Base-by-base conservation (phyloP, 2,113 vertebrate species). In the Datnioides undecimradiatus region DNA sequence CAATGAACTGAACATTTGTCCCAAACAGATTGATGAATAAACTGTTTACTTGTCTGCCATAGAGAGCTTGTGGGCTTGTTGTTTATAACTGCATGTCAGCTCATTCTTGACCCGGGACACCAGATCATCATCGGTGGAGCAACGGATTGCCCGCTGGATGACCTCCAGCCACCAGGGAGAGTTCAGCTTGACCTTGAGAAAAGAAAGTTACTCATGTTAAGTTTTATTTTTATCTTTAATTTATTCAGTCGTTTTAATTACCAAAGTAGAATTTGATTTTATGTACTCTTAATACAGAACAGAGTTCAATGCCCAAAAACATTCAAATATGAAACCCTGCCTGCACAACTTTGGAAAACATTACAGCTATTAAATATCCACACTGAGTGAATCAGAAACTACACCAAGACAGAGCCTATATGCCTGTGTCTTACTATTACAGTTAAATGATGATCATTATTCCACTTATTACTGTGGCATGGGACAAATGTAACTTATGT, bases 101-200 rank as follows among this genome's bases (percentile, higher is more conserved):
- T 99, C 98, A 0, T 99, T 99, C 87, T 97, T 96, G 55, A 99
- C 95, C 19, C 98, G 95, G 5, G 95, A 95, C 82, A 96, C 96
- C 83, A 99, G 96, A 10, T 99, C 98, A 2, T 99, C 98, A 14
- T 98, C 97, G 0, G 94, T 88, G 63, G 95, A 92, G 91, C 95
- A 95, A 40, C 97, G 95, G 76, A 96, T 94, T 17, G 97, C 94
- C 89, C 90, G 94, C 82, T 97, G 96, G 71, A 98, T 95, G 14
- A 98, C 95, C 40, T 99, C 97, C 80, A 99, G 87, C 98, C 98
- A 99, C 98, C 98, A 99, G 66, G 97, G 97, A 83, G 96, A 94
- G n/a, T 90, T 93, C 43, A 94, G 80, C 34, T 95, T 93, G 3
- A 95, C 94, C 95, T 95, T 48, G 4, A 67, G 19, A 38, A 64